Evolutionary conservation across 2,888 invertebrate species (phyloP).

Genomic region (Hyposoter didymator): DNA sequence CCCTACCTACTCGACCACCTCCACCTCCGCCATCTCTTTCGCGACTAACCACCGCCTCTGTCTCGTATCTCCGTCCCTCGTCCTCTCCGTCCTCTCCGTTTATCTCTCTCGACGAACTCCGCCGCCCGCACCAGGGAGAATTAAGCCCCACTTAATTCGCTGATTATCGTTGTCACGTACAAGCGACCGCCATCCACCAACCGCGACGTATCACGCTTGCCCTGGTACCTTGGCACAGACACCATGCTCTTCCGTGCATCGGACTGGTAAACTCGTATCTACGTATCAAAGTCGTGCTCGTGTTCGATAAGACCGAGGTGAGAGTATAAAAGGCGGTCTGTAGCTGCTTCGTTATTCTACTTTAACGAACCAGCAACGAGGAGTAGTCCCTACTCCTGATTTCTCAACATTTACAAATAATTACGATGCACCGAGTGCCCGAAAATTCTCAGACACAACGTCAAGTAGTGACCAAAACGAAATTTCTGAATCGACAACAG

Average conservation of each 20-base stretch:
- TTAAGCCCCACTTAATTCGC: constrained; percentile 82
- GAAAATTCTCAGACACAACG: too few relatives aligned
- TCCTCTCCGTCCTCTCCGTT: constrained; percentile 43
- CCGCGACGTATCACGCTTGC: constrained; percentile 42
- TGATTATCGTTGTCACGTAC: constrained; percentile 83
- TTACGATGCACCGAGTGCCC: too few relatives aligned
- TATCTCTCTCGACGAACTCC: constrained; percentile 57
- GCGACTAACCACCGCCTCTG: constrained; percentile 60
- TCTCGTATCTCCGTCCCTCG: constrained; percentile 55
- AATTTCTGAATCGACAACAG: too few relatives aligned
- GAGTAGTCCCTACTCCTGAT: neutral
- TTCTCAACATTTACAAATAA: neutral
- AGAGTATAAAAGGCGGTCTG: constrained; percentile 42
- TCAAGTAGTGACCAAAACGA: too few relatives aligned
- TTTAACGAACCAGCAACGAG: constrained; percentile 37
- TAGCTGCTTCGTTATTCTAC: neutral
- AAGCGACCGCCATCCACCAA: constrained; percentile 69
- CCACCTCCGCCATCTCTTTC: constrained; percentile 66
- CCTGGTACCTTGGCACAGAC: constrained; percentile 46
- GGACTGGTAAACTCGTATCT: constrained; percentile 13
- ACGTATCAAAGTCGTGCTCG: constrained; percentile 46
- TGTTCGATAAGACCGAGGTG: constrained; percentile 42
- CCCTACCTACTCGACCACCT: constrained; percentile 68
- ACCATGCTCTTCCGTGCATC: constrained; percentile 32
- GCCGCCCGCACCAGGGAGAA: constrained; percentile 81